A percentile compares a stretch with the other conserved stretches of the same genome.
phyloP scores from a whole-genome alignment of 2,888 invertebrate species.

The Cybosia mesomella region DNA sequence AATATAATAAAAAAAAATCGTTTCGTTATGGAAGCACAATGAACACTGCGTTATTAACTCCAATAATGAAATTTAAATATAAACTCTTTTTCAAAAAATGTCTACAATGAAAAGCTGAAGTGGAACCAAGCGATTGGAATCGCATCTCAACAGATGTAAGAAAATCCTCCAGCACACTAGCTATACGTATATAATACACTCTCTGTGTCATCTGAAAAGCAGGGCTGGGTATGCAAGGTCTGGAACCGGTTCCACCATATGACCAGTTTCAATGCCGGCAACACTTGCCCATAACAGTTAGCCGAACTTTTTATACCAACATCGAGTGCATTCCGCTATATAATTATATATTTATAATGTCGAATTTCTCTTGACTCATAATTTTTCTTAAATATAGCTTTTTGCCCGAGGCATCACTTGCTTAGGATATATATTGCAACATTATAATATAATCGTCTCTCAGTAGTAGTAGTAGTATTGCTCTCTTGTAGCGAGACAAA shows the following conservation, averaged over 20 bases:
- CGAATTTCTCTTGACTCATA: slow-evolving; percentile 10
- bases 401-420: not conserved
- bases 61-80: no score
- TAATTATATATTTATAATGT: slow-evolving; percentile 26
- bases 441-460: not conserved
- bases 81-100: no score
- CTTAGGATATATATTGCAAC: not conserved
- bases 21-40: no score
- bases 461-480: no score
- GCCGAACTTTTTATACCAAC: slow-evolving; percentile 14
- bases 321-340: slow-evolving; percentile 18
- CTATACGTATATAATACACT: slow-evolving; percentile 16
- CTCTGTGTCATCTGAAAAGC: slow-evolving; percentile 38
- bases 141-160: no score
- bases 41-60: no score
- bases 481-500: not conserved
- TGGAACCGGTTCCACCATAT: slow-evolving; percentile 37
- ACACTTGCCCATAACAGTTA: slow-evolving; percentile 22
- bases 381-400: not conserved
- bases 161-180: not conserved
- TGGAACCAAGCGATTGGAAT: no score
- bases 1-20: no score
- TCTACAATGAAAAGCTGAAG: not conserved
- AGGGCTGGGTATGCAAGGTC: slow-evolving; percentile 37
- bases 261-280: slow-evolving; percentile 43